phyloP scores from a whole-genome alignment of 2,113 vertebrate genomes.

The Rousettus leschenaultii region DNA sequence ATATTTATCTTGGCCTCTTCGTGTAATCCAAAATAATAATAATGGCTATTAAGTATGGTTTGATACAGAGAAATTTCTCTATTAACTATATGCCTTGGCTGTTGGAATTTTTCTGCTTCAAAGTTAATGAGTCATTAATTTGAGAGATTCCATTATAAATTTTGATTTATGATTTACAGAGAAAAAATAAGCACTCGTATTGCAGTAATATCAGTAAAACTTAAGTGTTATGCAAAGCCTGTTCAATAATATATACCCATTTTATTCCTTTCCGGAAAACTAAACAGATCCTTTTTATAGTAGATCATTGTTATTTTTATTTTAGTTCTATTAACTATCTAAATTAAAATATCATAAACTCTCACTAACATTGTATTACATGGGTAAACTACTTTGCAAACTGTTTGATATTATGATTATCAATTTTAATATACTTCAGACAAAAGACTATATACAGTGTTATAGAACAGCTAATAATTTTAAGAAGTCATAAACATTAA shows the following conservation, averaged over 20 bases:
- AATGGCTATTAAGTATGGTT: constrained; percentile 41
- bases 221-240: neutral
- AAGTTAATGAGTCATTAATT: neutral
- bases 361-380: neutral
- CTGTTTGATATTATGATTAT: neutral
- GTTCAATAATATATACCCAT: neutral
- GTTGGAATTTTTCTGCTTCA: neutral
- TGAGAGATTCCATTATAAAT: constrained; percentile 25
- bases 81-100: constrained; percentile 17
- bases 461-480: neutral
- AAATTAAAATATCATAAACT: neutral
- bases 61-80: neutral
- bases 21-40: constrained; percentile 64
- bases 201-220: neutral
- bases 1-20: constrained; percentile 70
- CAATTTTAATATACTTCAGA: neutral
- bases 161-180: neutral
- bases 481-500: neutral
- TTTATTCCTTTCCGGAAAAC: neutral
- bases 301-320: neutral
- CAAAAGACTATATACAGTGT: neutral
- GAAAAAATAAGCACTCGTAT: neutral
- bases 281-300: neutral
- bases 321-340: neutral
- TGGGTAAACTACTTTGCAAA: neutral